Percentiles rank a stretch among this genome's conserved stretches.
Evolutionary conservation across 2,113 vertebrate species (phyloP).

Genomic region (Blennius ocellaris): DNA sequence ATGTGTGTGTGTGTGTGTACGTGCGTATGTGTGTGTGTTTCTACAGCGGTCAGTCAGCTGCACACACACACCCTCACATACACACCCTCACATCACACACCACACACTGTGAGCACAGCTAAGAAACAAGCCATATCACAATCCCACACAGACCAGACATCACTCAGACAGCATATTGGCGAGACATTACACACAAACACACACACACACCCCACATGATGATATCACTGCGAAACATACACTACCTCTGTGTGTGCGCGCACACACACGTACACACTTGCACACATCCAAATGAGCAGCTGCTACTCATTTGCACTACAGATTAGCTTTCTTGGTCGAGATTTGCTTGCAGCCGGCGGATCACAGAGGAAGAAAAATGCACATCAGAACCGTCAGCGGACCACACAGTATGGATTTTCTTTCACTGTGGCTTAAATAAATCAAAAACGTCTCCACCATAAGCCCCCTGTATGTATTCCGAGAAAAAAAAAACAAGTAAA

Average conservation of each 20-base stretch:
- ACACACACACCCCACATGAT: slow-evolving; percentile 51
- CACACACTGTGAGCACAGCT: slow-evolving; percentile 39
- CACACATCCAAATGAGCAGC: slow-evolving; percentile 57
- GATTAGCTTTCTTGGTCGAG: slow-evolving; percentile 65
- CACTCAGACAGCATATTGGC: slow-evolving; percentile 71
- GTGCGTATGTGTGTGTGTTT: slow-evolving; percentile 21
- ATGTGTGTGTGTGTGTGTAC: slow-evolving; percentile 25
- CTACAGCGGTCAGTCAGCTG: not conserved
- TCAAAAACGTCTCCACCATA: slow-evolving; percentile 23
- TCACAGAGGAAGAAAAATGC: slow-evolving; percentile 46
- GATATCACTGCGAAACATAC: slow-evolving; percentile 73
- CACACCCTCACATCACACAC: slow-evolving; percentile 22
- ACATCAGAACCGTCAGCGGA: slow-evolving; percentile 40
- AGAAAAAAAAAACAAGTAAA: not conserved
- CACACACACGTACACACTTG: slow-evolving; percentile 12
- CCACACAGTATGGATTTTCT: slow-evolving; percentile 46
- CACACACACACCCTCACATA: slow-evolving; percentile 38
- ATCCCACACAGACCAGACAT: slow-evolving; percentile 69
- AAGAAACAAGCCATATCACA: slow-evolving; percentile 62
- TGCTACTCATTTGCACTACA: slow-evolving; percentile 75
- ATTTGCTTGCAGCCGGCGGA: slow-evolving; percentile 57
- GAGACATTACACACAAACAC: slow-evolving; percentile 72
- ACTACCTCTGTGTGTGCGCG: slow-evolving; percentile 26
- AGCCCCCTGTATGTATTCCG: slow-evolving; percentile 14
- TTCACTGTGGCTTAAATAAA: slow-evolving; percentile 31